These are phyloP conservation scores for Taenaris catops DNA, from an alignment of 2,888 invertebrate genomes.

Conservation along the genomic window DNA sequence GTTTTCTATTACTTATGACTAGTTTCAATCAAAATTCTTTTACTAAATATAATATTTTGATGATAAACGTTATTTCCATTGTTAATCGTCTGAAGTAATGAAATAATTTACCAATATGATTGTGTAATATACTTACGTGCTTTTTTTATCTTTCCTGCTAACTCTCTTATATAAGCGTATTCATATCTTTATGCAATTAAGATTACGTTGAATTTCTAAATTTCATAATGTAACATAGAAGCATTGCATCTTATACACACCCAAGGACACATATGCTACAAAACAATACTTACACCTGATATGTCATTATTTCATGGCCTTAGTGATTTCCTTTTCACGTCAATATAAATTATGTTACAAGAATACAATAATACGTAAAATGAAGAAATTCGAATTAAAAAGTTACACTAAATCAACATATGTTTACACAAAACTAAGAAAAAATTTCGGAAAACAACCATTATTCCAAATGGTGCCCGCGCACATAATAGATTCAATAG, in stretches of 20 bases:
- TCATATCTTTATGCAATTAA: too few species aligned
- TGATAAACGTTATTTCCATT: too few species aligned
- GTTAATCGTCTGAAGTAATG: too few species aligned
- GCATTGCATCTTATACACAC: constrained; percentile 20
- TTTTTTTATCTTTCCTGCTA: too few species aligned
- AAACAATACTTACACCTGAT: constrained; percentile 31
- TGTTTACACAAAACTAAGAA: constrained; percentile 69
- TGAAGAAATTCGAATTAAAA: constrained; percentile 32
- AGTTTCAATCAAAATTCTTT: too few species aligned
- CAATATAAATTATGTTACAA: constrained; percentile 5
- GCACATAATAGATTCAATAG: constrained; percentile 59
- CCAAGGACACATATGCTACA: constrained; percentile 63
- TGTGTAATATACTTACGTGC: too few species aligned
- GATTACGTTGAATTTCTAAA: constrained; percentile 5
- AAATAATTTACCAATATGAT: too few species aligned
- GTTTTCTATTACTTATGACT: too few species aligned
- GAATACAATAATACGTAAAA: constrained; percentile 7
- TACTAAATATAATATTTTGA: too few species aligned
- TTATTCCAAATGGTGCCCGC: constrained; percentile 63
- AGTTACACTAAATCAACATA: constrained; percentile 49
- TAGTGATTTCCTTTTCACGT: constrained; percentile 37
- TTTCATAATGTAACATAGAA: constrained; percentile 9
- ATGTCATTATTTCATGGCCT: constrained; percentile 40
- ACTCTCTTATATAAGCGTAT: too few species aligned
- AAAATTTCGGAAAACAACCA: constrained; percentile 69